Evolutionary conservation across 1,140 invertebrate species (phyloP), one percentile per base, ranked within the genome.

Genomic region (Micrasema minimum): DNA sequence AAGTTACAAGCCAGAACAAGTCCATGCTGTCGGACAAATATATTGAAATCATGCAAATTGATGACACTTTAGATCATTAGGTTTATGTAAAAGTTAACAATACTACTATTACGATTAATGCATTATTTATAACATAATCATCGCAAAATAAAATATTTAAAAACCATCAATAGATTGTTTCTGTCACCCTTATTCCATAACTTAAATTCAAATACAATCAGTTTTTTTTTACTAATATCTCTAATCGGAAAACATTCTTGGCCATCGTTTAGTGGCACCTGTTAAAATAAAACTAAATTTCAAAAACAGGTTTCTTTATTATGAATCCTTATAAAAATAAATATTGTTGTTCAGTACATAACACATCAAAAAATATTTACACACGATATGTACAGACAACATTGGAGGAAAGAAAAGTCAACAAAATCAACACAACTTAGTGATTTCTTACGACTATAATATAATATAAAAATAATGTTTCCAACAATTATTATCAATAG

Each of bases 61-160:
- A 82, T 72, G 80, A 81, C 62, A 76, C 74, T 38, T 76, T 80
- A 71, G 79, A 80, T 5, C 77, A 79, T 69, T 80, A 59, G 75
- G 59, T 53, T 26, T 14, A 53, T 53, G 11, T 11, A 22, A 50
- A 3, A 10, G 46, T 2, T 18, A 50, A 18, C 2, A 50, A 50
- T 50, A 50, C 10, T 50, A 50, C 3, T 50, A n/a, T n/a, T n/a
- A n/a, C n/a, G n/a, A n/a, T n/a, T n/a, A n/a, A n/a, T n/a, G n/a
- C n/a, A n/a, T n/a, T 5, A 38, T 38, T 5, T 14, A 14, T n/a
- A n/a, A n/a, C n/a, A n/a, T n/a, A n/a, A n/a, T n/a, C n/a, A n/a
- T n/a, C n/a, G n/a, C n/a, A n/a, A n/a, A n/a, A n/a, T n/a, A n/a
- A n/a, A n/a, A n/a, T n/a, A n/a, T n/a, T n/a, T n/a, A n/a, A n/a